A percentile compares a stretch with the other conserved stretches of the same genome.
Evolutionary conservation across 2,888 invertebrate genomes (phyloP).

Genomic region (Phymatocera aterrima): DNA sequence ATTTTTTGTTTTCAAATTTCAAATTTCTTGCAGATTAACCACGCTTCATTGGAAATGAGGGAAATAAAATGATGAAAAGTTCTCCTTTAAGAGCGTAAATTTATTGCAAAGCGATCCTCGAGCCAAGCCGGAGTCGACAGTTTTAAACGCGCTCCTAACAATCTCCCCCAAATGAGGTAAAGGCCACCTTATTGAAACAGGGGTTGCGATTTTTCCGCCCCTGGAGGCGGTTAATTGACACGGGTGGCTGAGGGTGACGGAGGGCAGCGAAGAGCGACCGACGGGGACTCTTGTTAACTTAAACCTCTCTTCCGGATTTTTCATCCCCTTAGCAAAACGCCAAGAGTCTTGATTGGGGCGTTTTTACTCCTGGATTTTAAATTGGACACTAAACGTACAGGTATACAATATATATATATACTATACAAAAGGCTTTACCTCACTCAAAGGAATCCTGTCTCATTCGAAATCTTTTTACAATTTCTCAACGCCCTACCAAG

Average conservation of each 20-base stretch:
- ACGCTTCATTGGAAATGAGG: neutral
- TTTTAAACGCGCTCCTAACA: slow-evolving; percentile 71
- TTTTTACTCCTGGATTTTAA: slow-evolving; percentile 60
- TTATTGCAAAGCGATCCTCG: slow-evolving; percentile 70
- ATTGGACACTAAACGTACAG: slow-evolving; percentile 34
- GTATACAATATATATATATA: slow-evolving; percentile 2
- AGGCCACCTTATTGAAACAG: slow-evolving; percentile 75
- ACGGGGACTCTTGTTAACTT: slow-evolving; percentile 71
- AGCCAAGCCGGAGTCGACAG: slow-evolving; percentile 64
- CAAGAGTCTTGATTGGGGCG: slow-evolving; percentile 63
- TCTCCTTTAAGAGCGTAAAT: slow-evolving; percentile 59
- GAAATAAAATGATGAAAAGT: slow-evolving; percentile 27
- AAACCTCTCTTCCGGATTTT: slow-evolving; percentile 72
- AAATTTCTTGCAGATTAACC: neutral
- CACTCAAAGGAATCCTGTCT: slow-evolving; percentile 14
- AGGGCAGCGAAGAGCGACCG: slow-evolving; percentile 53
- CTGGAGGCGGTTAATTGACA: slow-evolving; percentile 74
- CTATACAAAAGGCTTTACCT: slow-evolving; percentile 32
- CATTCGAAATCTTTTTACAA: slow-evolving; percentile 12
- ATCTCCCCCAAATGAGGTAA: slow-evolving; percentile 74
- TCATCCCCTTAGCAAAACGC: slow-evolving; percentile 67
- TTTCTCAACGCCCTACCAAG: slow-evolving; percentile 2
- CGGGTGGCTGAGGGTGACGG: slow-evolving; percentile 59
- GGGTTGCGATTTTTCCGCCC: slow-evolving; percentile 73
- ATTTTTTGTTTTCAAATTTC: neutral